phyloP scores from a whole-genome alignment of 2,797 vertebrate species.

The Tauraco hartlaubi region DNA sequence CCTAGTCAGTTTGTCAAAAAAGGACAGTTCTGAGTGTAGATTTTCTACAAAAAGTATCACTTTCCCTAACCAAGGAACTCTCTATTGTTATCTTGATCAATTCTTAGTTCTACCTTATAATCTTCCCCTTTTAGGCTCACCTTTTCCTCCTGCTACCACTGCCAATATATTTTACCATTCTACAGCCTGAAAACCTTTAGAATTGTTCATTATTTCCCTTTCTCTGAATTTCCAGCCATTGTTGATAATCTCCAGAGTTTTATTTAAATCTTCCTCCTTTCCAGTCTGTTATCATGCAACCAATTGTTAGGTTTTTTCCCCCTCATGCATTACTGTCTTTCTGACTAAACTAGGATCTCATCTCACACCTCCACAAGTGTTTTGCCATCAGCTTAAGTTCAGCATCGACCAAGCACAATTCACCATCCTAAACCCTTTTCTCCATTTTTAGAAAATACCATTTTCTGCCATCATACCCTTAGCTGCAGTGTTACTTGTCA shows the following conservation, averaged over 20 bases:
- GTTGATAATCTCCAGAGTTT: neutral
- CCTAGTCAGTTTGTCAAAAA: neutral
- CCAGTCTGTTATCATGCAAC: neutral
- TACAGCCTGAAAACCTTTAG: neutral
- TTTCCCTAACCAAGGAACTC: neutral
- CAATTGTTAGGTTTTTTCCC: neutral
- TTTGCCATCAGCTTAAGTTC: neutral
- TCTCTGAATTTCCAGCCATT: neutral
- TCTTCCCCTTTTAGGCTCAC: neutral
- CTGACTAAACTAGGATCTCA: neutral
- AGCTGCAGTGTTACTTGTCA: neutral
- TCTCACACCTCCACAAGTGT: neutral
- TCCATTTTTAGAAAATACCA: neutral
- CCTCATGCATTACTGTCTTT: neutral
- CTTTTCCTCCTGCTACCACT: neutral
- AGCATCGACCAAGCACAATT: neutral
- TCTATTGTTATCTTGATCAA: neutral
- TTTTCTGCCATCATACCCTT: neutral
- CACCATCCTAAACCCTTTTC: neutral
- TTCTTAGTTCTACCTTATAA: neutral
- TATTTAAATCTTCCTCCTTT: neutral
- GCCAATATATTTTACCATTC: neutral
- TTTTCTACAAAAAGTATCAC: neutral
- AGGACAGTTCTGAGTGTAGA: neutral
- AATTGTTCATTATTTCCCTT: neutral